These are phyloP conservation scores for Archivesica marissinica DNA, from an alignment of 1,140 invertebrate species.

Conservation along the genomic window DNA sequence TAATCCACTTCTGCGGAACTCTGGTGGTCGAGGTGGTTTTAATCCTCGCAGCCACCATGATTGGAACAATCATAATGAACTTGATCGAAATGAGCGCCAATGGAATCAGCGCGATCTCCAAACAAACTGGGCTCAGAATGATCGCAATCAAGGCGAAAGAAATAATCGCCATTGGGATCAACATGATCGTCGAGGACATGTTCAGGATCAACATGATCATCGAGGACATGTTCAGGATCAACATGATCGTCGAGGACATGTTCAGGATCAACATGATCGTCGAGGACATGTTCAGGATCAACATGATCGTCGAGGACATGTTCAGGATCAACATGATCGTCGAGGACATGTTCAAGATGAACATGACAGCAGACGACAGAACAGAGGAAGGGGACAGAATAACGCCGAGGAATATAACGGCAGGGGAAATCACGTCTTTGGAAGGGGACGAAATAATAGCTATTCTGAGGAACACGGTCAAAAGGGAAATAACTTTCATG, in stretches of 20 bases:
- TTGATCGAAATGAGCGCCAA: background rate
- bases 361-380: background rate
- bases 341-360: slow-evolving; percentile 12
- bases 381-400: background rate
- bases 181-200: slow-evolving; percentile 12
- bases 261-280: background rate
- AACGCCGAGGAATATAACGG: background rate
- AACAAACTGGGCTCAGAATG: background rate
- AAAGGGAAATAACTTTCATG: background rate
- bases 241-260: slow-evolving; percentile 37
- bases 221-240: too few species aligned
- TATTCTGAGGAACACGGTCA: background rate
- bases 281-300: background rate
- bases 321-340: slow-evolving; percentile 48
- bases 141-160: background rate
- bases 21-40: background rate
- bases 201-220: too few species aligned
- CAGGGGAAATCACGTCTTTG: background rate
- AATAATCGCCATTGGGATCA: slow-evolving; percentile 11
- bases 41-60: background rate
- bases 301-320: background rate
- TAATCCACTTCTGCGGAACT: slow-evolving; percentile 45
- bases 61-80: background rate
- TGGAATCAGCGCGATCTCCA: slow-evolving; percentile 29
- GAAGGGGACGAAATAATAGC: background rate